Percentiles rank a stretch among this genome's conserved stretches.
Conservation (phyloP, 2,797 vertebrate genomes). For the Brotula barbata region DNA sequence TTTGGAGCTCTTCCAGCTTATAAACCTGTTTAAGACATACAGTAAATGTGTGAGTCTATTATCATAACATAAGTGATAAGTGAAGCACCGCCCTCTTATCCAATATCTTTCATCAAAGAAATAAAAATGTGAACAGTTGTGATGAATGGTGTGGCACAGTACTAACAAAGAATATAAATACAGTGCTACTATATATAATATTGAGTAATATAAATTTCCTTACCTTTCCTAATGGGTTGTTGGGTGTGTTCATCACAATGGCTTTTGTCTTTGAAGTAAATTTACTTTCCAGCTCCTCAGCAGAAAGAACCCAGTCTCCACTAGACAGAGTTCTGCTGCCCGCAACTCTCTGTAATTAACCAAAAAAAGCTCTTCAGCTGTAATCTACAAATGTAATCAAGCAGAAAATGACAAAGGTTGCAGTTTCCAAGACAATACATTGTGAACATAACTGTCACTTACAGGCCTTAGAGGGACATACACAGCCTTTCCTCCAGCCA, state of each 20-base stretch:
- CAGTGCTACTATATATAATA: too few relatives aligned
- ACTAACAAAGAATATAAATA: background rate
- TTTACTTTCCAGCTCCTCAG: constrained; percentile 86
- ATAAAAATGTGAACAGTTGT: too few relatives aligned
- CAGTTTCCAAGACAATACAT: background rate
- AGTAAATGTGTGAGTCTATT: too few relatives aligned
- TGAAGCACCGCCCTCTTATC: too few relatives aligned
- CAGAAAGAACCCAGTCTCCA: constrained; percentile 87
- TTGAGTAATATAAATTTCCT: constrained; percentile 15
- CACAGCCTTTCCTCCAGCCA: constrained; percentile 87
- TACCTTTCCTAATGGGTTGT: constrained; percentile 97
- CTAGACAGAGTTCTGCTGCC: constrained; percentile 75
- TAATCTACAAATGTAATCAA: background rate
- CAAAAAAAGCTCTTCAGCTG: background rate
- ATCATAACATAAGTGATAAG: too few relatives aligned
- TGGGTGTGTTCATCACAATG: constrained; percentile 92
- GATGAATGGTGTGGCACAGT: too few relatives aligned
- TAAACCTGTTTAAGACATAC: constrained; percentile 81
- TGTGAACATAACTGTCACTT: constrained; percentile 30
- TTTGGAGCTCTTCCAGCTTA: constrained; percentile 82
- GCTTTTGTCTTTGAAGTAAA: constrained; percentile 88
- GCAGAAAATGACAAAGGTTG: background rate
- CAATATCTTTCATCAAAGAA: too few relatives aligned
- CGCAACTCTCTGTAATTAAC: constrained; percentile 67
- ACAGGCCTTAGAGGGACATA: constrained; percentile 85